Base-by-base conservation (phyloP, 2,888 invertebrate species). In the Callosobruchus maculatus region DNA sequence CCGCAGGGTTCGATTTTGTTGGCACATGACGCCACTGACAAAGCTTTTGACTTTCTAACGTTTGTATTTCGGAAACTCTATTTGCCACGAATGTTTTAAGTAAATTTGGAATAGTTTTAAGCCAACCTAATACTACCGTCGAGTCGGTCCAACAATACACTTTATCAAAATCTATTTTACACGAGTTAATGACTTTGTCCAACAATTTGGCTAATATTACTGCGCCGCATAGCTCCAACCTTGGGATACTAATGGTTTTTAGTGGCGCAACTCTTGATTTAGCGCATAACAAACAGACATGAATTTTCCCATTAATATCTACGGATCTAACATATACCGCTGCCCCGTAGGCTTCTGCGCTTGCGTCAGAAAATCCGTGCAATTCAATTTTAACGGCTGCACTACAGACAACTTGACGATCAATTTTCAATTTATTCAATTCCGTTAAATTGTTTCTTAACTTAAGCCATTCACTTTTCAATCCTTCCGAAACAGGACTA, bases 341-440 rank as follows among this genome's bases (percentile, higher is more conserved):
- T 9, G 73, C 30, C 9, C 30, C 30, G 30, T 30, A 30, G 9
- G 30, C 30, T 30, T 30, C 9, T 30, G 30, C 30, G 9, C 30
- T 30, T 30, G 30, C 30, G 30, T 30, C 30, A 9, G 30, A 30
- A 30, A 30, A 30, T 30, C 30, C 30, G 3, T 30, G 30, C 30
- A 30, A 9, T 30, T 30, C 30, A 30, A 30, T 9, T 9, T 30
- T 30, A 71, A 69, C 68, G 22, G 66, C 30, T 72, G 9, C 20
- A 26, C 0, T 26, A 68, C 72, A 71, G 20, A 72, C 31, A 9
- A 76, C 68, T n/a, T 71, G 70, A 30, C 71, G 30, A 70, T 49
- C 20, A 5, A 74, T 70, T 68, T 20, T 70, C 20, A 76, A 31
- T 18, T 30, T n/a, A 68, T 76, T 76, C 66, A 76, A 66, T 30